Base-by-base conservation (phyloP, 2,113 vertebrate genomes). In the Apodemus sylvaticus region DNA sequence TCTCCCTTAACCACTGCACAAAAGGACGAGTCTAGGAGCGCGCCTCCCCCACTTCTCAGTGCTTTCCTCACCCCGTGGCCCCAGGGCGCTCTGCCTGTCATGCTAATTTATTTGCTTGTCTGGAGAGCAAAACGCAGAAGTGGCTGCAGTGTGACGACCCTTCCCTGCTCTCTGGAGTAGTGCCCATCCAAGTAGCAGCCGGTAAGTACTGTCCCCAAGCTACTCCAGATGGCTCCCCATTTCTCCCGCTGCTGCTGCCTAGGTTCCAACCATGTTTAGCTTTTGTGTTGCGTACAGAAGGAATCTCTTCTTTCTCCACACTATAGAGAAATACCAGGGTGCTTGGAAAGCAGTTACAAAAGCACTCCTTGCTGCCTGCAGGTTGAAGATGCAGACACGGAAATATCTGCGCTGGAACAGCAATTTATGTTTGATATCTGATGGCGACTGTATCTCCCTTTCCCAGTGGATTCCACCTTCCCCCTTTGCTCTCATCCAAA, bases 81-180 rank as follows among this genome's bases (percentile, higher is more conserved):
- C 16, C 76, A 88, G 85, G 66, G 53, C 22, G 51, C 60, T 87
- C 45, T 60, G 73, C 51, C 76, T 95, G 94, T 82, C 94, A 58
- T 87, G 34, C 31, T 78, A 17, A 94, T 97, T 96, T 96, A 79
- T 93, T 89, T 78, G 91, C 71, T 91, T 96, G 77, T 94, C 91
- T 96, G n/a, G 58, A 96, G 42, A 91, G 94, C 64, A 94, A 96
- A 96, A 89, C 45, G 76, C 76, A 76, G 83, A 64, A 70, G 68
- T 34, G 71, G 71, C 76, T 79, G 76, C 77, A 66, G 51, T 5
- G 16, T 17, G 31, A 31, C 19, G 42, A 42, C 48, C 42, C 81
- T 91, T 86, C 53, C 51, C 77, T 1, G 1, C n/a, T 81, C 76
- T 70, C 73, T 20, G 26, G 20, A 89, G 77, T 71, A 70, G 31